Evolutionary conservation across 2,113 vertebrate genomes (phyloP), one percentile per base, ranked within the genome.

Genomic region (Amphiprion ocellaris): DNA sequence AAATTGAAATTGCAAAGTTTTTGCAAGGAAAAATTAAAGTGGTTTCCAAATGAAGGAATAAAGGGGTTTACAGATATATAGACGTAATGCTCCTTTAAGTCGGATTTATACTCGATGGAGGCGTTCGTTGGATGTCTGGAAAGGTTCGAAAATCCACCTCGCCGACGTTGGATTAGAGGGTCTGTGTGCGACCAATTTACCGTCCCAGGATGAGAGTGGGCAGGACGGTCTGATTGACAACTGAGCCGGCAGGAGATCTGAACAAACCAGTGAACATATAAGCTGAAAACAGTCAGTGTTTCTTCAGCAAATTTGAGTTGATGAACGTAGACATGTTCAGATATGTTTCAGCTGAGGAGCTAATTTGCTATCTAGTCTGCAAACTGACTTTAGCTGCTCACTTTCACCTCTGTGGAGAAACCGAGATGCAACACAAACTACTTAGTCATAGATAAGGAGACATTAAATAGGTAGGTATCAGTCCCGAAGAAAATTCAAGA

Each of bases 221-320:
- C 30, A 39, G 68, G 61, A 39, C 16, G 52, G 16, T 72, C 33
- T 74, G 79, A 47, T n/a, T 26, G 74, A 62, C 65, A 62, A 37
- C 65, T 46, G 53, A 58, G 52, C 41, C 67, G 67, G 67, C 52
- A 65, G 59, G 58, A 21, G 49, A 63, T 61, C 58, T 30, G 23
- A 73, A 67, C 54, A 67, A 54, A 61, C 69, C 61, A 53, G 21
- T 39, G 30, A n/a, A 6, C 6, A n/a, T 10, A 52, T 19, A 21
- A 52, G 30, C 58, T 21, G n/a, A 41, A 4, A 33, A 15, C 23
- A 3, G 10, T n/a, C 6, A n/a, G 2, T 2, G n/a, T 41, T 62
- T 55, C 14, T 55, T 15, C 14, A 14, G 11, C 2, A 44, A 50
- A 19, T n/a, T 8, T 9, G 7, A n/a, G 12, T 44, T 50, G 14